These are phyloP conservation scores for Oophaga sylvatica DNA, from an alignment of 2,797 vertebrate genomes.

Conservation along the genomic window DNA sequence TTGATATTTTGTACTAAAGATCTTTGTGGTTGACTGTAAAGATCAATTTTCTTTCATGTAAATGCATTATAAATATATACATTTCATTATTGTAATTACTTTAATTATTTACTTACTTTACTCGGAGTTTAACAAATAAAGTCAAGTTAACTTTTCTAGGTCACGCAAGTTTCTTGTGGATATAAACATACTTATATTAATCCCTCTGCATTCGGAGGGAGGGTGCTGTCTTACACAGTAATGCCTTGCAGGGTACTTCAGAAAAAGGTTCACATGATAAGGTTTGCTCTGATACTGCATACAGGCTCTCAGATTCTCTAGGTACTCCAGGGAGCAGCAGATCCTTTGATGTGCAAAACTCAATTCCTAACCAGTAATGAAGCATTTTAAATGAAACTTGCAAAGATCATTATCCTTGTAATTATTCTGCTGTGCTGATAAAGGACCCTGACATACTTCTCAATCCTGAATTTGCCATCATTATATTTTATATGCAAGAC, in stretches of 20 bases:
- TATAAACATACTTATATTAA: constrained; percentile 50
- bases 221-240: constrained; percentile 15
- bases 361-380: constrained; percentile 55
- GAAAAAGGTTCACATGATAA: constrained; percentile 38
- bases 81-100: constrained; percentile 2
- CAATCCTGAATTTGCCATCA: neutral
- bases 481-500: constrained; percentile 26
- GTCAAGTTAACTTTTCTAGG: constrained; percentile 46
- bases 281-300: constrained; percentile 49
- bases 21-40: neutral
- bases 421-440: constrained; percentile 56
- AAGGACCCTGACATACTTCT: constrained; percentile 38
- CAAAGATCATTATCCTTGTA: constrained; percentile 54
- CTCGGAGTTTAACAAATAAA: constrained; percentile 25
- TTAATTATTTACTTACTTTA: constrained; percentile 33
- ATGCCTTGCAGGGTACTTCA: constrained; percentile 50
- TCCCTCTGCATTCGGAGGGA: constrained; percentile 25
- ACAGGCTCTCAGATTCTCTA: constrained; percentile 38
- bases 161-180: constrained; percentile 45
- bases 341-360: constrained; percentile 57
- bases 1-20: too few relatives aligned
- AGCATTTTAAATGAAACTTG: constrained; percentile 54
- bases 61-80: constrained; percentile 4
- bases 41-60: neutral
- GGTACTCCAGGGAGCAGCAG: constrained; percentile 51